A percentile compares a stretch with the other conserved stretches of the same genome.
Evolutionary conservation across 2,888 invertebrate genomes (phyloP).

Genomic region (Yponomeuta plumbellus): DNA sequence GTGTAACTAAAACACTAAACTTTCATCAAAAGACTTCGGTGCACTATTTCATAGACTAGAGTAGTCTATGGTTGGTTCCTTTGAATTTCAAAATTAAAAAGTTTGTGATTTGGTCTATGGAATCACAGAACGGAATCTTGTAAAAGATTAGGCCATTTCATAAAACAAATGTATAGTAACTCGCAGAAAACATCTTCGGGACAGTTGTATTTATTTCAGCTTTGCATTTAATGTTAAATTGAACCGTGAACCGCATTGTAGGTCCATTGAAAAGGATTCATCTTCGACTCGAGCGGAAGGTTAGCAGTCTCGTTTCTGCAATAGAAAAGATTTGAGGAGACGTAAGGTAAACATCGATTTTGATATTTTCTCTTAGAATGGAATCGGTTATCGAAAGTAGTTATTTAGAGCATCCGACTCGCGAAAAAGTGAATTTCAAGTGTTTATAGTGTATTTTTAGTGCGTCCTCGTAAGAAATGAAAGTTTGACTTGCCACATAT

Average conservation of each 20-base stretch:
- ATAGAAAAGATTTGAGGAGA: conserved; percentile 75
- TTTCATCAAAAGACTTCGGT: not conserved
- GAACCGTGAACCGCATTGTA: conserved; percentile 68
- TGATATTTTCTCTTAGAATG: conserved; percentile 63
- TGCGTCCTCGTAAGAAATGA: conserved; percentile 75
- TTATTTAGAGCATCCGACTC: conserved; percentile 36
- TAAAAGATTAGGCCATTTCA: conserved; percentile 78
- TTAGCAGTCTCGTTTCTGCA: conserved; percentile 73
- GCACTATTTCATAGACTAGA: not conserved
- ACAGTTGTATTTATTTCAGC: conserved; percentile 77
- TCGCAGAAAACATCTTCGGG: conserved; percentile 76
- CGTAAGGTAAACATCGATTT: conserved; percentile 78
- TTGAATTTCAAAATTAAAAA: conserved; percentile 60
- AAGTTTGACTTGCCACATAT: conserved; percentile 78
- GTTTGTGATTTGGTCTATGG: conserved; percentile 62
- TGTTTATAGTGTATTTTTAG: conserved; percentile 74
- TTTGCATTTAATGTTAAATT: conserved; percentile 75
- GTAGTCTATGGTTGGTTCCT: conserved; percentile 2
- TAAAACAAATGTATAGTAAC: conserved; percentile 78
- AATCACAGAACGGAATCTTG: conserved; percentile 76
- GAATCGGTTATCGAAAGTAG: conserved; percentile 51
- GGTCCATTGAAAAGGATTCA: conserved; percentile 67
- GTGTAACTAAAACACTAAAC: too few relatives aligned
- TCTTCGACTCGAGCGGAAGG: conserved; percentile 69
- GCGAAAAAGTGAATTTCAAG: conserved; percentile 44